Base-by-base conservation (phyloP, 2,113 vertebrate species). In the Vimba vimba region DNA sequence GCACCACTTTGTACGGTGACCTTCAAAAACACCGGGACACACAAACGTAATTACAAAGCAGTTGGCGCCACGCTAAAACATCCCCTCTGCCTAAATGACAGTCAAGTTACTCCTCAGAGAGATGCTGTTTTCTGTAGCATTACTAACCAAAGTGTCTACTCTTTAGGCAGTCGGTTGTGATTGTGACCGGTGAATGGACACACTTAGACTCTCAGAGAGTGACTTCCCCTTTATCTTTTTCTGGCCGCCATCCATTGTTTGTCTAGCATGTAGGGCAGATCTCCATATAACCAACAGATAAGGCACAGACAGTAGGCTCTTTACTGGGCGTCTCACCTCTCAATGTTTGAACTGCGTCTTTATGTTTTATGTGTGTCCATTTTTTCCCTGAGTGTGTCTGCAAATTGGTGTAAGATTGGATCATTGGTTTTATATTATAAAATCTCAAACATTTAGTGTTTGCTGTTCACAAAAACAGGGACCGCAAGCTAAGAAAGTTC, bases 1-100 rank as follows among this genome's bases (percentile, higher is more conserved):
- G 95, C 86, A 97, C 94, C 90, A 97, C 95, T 93, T 94, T 94
- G 93, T 97, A 98, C 0, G 96, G 97, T 55, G 95, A 96, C 89
- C 97, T 98, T 93, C 21, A 95, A 94, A 95, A 94, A 96, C 68
- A 93, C 81, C 43, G 91, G 89, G 69, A 85, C 7, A 88, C 50
- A 75, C 68, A 83, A 33, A 39, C 27, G 66, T 12, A 84, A 81
- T 74, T 11, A 59, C 17, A 87, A n/a, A 85, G 57, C 50, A 83
- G 60, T 36, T 45, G 68, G n/a, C 66, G 57, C 57, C 62, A 86
- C 30, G 45, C 64, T 86, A 69, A 64, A 89, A 84, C 68, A 21
- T 64, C 52, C 74, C 57, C 21, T 82, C 5, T 85, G 12, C 64
- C 36, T 62, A 13, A 27, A 30, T 39, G 30, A 64, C 71, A 55